phyloP scores from a whole-genome alignment of 2,797 vertebrate genomes.

The Hipposideros larvatus region DNA sequence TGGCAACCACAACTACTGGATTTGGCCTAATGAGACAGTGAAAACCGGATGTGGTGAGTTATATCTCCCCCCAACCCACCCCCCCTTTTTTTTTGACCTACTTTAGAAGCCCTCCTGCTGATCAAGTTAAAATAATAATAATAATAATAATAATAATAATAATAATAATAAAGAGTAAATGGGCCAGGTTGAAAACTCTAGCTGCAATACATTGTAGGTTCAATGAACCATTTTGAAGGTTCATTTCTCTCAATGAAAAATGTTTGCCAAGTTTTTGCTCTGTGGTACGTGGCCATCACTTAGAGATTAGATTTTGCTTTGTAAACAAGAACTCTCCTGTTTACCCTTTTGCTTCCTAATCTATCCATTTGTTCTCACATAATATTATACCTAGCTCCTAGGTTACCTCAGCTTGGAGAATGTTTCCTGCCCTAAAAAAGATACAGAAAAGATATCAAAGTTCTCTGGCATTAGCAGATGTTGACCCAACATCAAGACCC shows the following conservation, averaged over 20 bases:
- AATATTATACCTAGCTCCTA: not conserved
- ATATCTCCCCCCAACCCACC: not conserved
- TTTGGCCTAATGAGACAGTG: slow-evolving; percentile 69
- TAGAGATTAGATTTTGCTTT: not conserved
- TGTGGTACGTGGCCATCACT: not conserved
- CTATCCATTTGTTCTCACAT: not conserved
- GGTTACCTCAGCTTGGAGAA: not conserved
- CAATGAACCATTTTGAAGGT: slow-evolving; percentile 20
- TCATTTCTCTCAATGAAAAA: slow-evolving; percentile 35
- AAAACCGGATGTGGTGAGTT: slow-evolving; percentile 45
- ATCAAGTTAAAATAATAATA: slow-evolving; percentile 17
- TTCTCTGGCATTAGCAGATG: not conserved
- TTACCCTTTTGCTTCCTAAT: slow-evolving; percentile 2
- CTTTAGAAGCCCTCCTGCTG: slow-evolving; percentile 35
- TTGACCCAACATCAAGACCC: not conserved
- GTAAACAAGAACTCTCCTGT: not conserved
- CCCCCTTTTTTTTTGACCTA: slow-evolving; percentile 9
- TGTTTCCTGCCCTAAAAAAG: not conserved
- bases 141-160: not conserved
- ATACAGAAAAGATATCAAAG: not conserved
- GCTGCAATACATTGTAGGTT: not conserved
- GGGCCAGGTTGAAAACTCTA: not conserved
- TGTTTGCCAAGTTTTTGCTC: not conserved
- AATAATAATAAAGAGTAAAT: not conserved
- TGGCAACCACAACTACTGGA: not conserved